These are phyloP conservation scores for Ctenopoma kingsleyae DNA, from an alignment of 2,797 vertebrate genomes.

Conservation along the genomic window DNA sequence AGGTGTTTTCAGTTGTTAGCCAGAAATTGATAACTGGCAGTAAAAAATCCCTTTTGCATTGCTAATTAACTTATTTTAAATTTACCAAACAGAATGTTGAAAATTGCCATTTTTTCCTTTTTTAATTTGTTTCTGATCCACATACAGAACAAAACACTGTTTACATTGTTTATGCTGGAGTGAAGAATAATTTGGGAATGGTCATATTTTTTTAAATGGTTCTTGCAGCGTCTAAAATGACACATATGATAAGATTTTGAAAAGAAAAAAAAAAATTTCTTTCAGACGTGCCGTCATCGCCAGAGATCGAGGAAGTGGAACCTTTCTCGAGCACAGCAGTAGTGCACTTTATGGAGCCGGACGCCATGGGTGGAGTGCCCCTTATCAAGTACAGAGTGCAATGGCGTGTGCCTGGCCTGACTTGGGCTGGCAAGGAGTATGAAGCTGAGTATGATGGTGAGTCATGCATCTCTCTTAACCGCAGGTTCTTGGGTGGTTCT, in stretches of 20 bases:
- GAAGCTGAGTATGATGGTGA: slow-evolving; percentile 90
- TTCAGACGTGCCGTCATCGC: slow-evolving; percentile 93
- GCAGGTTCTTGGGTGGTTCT: not conserved
- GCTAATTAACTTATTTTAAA: no score
- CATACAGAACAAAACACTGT: not conserved
- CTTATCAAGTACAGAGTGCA: slow-evolving; percentile 93
- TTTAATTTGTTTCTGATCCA: not conserved
- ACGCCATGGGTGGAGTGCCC: slow-evolving; percentile 92
- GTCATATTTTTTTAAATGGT: no score
- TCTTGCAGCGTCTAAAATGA: not conserved
- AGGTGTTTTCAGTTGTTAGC: not conserved
- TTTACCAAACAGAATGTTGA: no score
- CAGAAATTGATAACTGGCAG: not conserved
- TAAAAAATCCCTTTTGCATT: not conserved
- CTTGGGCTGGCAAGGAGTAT: slow-evolving; percentile 88
- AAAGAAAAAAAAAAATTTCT: not conserved
- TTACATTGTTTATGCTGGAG: not conserved
- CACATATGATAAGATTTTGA: not conserved
- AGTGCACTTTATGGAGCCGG: slow-evolving; percentile 92
- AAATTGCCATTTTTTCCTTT: not conserved
- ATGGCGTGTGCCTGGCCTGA: slow-evolving; percentile 87
- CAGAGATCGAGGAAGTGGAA: slow-evolving; percentile 89
- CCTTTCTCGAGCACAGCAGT: slow-evolving; percentile 94
- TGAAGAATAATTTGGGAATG: not conserved
- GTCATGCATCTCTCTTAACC: slow-evolving; percentile 32